phyloP scores from a whole-genome alignment of 1,140 invertebrate species.

The Rhynchophorus ferrugineus region DNA sequence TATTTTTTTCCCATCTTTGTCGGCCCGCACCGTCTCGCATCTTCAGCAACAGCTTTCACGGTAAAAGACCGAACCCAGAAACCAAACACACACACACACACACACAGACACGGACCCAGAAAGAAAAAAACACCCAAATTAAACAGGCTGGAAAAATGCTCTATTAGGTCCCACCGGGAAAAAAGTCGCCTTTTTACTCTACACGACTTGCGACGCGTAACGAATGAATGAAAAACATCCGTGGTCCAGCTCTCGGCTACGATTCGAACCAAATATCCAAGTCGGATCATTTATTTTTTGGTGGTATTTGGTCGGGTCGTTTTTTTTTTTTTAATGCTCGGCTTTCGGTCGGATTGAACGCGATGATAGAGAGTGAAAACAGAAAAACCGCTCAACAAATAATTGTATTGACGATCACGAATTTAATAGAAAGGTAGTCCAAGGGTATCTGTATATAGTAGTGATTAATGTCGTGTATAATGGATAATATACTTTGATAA shows the following conservation, averaged over 20 bases:
- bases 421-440: neutral
- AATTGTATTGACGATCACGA: neutral
- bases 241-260: neutral
- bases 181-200: neutral
- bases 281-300: neutral
- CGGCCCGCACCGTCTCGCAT: too few relatives aligned
- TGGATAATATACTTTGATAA: too few relatives aligned
- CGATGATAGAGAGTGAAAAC: neutral
- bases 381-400: conserved; percentile 3
- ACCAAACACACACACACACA: neutral
- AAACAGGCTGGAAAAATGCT: neutral
- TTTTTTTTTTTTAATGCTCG: neutral
- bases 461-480: too few relatives aligned
- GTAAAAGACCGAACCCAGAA: neutral
- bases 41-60: too few relatives aligned
- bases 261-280: neutral
- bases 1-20: too few relatives aligned
- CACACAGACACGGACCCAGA: neutral
- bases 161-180: neutral
- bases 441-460: too few relatives aligned
- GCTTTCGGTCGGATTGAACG: too few relatives aligned
- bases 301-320: neutral
- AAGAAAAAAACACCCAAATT: neutral
- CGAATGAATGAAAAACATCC: neutral
- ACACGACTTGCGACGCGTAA: neutral